phyloP scores from a whole-genome alignment of 2,888 invertebrate species.

The Hybos culiciformis region DNA sequence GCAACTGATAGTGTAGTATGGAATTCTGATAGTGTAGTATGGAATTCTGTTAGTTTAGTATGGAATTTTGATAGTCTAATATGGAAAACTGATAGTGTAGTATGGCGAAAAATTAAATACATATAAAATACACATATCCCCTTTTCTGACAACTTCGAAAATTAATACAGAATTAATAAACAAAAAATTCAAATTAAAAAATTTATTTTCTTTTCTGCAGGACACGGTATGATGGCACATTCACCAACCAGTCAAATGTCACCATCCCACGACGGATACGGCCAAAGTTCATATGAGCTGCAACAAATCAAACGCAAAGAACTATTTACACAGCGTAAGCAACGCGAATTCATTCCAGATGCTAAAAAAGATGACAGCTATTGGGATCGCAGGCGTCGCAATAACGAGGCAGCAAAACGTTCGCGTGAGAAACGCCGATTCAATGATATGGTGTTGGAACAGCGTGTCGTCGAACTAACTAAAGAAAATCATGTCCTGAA shows the following conservation, averaged over 20 bases:
- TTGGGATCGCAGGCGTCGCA: slow-evolving; percentile 90
- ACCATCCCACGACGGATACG: slow-evolving; percentile 32
- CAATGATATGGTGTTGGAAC: slow-evolving; percentile 93
- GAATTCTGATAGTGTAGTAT: too few relatives aligned
- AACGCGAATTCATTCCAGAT: slow-evolving; percentile 92
- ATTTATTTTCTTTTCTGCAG: slow-evolving; percentile 20
- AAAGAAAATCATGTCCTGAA: slow-evolving; percentile 91
- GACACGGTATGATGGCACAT: slow-evolving; percentile 18
- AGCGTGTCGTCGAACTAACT: slow-evolving; percentile 82
- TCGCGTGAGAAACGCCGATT: slow-evolving; percentile 92
- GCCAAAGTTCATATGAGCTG: slow-evolving; percentile 19
- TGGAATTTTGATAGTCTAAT: too few relatives aligned
- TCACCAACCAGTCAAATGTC: slow-evolving; percentile 31
- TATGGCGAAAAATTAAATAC: too few relatives aligned
- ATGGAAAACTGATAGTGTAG: too few relatives aligned
- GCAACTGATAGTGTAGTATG: too few relatives aligned
- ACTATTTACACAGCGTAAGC: slow-evolving; percentile 79
- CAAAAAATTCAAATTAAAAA: too few relatives aligned
- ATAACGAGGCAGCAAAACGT: slow-evolving; percentile 94
- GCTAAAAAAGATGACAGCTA: slow-evolving; percentile 94
- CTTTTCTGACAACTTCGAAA: too few relatives aligned
- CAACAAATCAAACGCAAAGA: slow-evolving; percentile 54
- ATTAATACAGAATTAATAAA: slow-evolving; percentile 6
- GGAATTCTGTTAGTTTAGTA: too few relatives aligned
- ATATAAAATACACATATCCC: too few relatives aligned